phyloP scores from a whole-genome alignment of 2,797 vertebrate species.

The Lacerta viridis region DNA sequence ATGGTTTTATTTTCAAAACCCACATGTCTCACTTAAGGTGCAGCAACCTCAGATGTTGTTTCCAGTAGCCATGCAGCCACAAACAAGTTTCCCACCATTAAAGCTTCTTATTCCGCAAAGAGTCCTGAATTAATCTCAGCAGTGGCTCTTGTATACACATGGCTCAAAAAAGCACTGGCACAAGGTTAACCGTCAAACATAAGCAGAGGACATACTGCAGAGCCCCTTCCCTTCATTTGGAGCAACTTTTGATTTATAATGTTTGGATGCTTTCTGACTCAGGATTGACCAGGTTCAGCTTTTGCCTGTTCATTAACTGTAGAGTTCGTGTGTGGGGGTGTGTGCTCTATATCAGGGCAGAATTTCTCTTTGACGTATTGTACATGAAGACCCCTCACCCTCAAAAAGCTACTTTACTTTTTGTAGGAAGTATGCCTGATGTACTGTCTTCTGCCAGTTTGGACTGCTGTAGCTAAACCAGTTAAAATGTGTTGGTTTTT shows the following conservation, averaged over 20 bases:
- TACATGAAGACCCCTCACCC: conserved; percentile 14
- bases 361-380: conserved; percentile 19
- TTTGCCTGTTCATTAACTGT: conserved; percentile 23
- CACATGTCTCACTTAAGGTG: not conserved
- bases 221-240: not conserved
- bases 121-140: not conserved
- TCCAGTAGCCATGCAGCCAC: not conserved
- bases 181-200: not conserved
- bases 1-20: not conserved
- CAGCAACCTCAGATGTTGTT: not conserved
- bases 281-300: conserved; percentile 70
- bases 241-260: not conserved
- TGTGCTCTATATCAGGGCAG: conserved; percentile 27
- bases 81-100: not conserved
- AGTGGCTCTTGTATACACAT: not conserved
- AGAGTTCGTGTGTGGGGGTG: conserved; percentile 10
- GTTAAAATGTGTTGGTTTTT: not conserved
- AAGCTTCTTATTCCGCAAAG: not conserved
- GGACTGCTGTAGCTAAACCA: conserved; percentile 10
- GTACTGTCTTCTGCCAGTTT: conserved; percentile 1
- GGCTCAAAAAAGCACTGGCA: not conserved
- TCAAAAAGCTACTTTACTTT: conserved; percentile 45
- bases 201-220: not conserved
- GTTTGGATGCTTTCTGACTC: conserved; percentile 29
- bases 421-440: conserved; percentile 47